These are phyloP conservation scores for Pachyuromys duprasi DNA, from an alignment of 2,797 vertebrate species.

Conservation along the genomic window DNA sequence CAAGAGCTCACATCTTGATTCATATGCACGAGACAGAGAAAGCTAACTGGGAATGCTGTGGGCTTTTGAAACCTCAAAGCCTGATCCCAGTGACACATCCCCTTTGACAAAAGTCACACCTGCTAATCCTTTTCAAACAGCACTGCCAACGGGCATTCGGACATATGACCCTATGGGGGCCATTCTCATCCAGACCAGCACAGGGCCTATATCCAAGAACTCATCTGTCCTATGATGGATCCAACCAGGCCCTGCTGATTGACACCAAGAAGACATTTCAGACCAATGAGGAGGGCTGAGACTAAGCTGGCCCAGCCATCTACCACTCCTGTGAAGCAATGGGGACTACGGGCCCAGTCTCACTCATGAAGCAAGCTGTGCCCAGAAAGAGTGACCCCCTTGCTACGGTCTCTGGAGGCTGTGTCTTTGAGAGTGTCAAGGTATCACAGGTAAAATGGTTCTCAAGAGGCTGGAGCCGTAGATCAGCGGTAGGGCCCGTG, in stretches of 20 bases:
- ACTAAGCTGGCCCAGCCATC: fast-evolving
- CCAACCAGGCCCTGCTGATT: background rate
- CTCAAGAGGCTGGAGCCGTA: background rate
- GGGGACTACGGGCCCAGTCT: background rate
- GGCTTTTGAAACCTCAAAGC: background rate
- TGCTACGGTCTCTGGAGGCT: background rate
- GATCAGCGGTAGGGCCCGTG: background rate
- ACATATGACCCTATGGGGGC: background rate
- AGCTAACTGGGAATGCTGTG: background rate
- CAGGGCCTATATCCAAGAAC: background rate
- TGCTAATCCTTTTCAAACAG: background rate
- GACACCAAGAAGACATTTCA: background rate
- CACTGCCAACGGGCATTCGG: background rate
- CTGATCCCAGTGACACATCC: background rate
- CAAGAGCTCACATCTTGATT: background rate
- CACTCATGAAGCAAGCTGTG: background rate
- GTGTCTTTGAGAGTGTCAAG: background rate
- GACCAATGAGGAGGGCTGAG: background rate
- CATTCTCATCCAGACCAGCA: background rate
- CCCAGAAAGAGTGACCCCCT: background rate
- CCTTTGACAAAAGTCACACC: background rate
- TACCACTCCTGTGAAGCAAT: background rate
- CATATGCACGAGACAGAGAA: background rate
- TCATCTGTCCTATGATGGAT: background rate
- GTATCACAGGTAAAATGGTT: background rate